phyloP scores from a whole-genome alignment of 2,888 invertebrate genomes.

The Thumatha senex region DNA sequence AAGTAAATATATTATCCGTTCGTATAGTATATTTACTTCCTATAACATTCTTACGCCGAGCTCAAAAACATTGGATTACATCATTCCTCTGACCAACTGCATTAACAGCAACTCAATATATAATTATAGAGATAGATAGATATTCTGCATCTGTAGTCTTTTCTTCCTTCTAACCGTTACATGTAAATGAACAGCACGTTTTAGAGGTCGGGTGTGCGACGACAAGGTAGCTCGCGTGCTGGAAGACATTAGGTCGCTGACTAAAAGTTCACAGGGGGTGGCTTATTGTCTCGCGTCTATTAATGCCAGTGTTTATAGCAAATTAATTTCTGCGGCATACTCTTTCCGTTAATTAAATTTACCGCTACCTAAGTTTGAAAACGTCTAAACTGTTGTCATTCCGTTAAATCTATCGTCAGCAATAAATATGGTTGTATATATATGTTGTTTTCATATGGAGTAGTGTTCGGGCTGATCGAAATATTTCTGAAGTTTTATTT shows the following conservation, averaged over 20 bases:
- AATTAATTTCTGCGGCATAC: conserved; percentile 68
- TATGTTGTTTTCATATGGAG: conserved; percentile 15
- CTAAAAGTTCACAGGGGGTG: conserved; percentile 68
- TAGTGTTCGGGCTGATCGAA: conserved; percentile 47
- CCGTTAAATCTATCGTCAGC: neutral
- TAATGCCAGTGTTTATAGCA: conserved; percentile 71
- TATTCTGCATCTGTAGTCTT: conserved; percentile 37
- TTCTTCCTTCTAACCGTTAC: conserved; percentile 49
- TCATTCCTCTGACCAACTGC: too few relatives aligned
- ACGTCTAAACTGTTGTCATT: neutral
- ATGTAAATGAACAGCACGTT: conserved; percentile 62
- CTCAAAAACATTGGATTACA: too few relatives aligned
- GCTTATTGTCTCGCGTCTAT: conserved; percentile 80
- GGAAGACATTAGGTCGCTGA: conserved; percentile 67
- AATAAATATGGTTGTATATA: conserved; percentile 13
- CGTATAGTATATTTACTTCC: neutral
- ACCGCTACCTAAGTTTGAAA: conserved; percentile 9
- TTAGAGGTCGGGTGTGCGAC: conserved; percentile 64
- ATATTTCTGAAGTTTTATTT: conserved; percentile 70
- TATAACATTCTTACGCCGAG: too few relatives aligned
- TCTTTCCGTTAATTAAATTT: conserved; percentile 23
- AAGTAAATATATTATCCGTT: neutral
- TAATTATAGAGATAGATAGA: too few relatives aligned
- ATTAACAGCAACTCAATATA: too few relatives aligned
- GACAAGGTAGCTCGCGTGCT: conserved; percentile 67